Evolutionary conservation across 2,113 vertebrate genomes (phyloP).

Genomic region (Progne subis): DNA sequence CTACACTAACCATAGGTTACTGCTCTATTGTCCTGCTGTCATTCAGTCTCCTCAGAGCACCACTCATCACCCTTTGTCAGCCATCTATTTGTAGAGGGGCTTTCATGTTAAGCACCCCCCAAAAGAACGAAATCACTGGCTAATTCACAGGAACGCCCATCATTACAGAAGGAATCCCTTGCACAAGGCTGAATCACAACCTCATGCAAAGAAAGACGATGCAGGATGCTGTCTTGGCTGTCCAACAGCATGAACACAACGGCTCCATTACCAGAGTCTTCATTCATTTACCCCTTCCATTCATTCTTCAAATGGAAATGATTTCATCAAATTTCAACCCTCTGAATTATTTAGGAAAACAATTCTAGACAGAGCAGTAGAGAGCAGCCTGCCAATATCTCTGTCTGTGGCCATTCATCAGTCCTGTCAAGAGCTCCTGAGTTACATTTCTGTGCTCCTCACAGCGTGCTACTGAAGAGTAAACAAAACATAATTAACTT

Average conservation of each 20-base stretch:
- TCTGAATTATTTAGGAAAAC: conserved; percentile 69
- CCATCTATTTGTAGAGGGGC: neutral
- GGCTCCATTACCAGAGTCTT: neutral
- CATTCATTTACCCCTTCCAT: conserved; percentile 33
- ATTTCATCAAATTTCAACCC: conserved; percentile 60
- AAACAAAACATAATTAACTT: conserved; percentile 64
- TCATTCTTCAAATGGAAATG: conserved; percentile 59
- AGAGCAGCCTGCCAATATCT: conserved; percentile 61
- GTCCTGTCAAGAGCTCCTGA: conserved; percentile 14
- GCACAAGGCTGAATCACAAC: neutral
- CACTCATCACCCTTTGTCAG: neutral
- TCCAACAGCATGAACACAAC: neutral
- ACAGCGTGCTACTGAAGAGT: neutral
- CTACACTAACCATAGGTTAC: neutral
- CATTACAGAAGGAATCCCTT: neutral
- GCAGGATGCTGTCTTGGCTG: neutral
- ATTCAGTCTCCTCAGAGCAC: neutral
- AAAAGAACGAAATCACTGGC: neutral
- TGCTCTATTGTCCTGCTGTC: neutral
- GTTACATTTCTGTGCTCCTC: neutral
- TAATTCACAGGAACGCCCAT: neutral
- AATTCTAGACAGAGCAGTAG: conserved; percentile 43
- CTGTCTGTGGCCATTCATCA: conserved; percentile 62
- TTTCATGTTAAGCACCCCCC: neutral
- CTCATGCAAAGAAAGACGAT: neutral